Evolutionary conservation across 2,797 vertebrate species (phyloP), one percentile per base, ranked within the genome.

Genomic region (Lutjanus campechanus): DNA sequence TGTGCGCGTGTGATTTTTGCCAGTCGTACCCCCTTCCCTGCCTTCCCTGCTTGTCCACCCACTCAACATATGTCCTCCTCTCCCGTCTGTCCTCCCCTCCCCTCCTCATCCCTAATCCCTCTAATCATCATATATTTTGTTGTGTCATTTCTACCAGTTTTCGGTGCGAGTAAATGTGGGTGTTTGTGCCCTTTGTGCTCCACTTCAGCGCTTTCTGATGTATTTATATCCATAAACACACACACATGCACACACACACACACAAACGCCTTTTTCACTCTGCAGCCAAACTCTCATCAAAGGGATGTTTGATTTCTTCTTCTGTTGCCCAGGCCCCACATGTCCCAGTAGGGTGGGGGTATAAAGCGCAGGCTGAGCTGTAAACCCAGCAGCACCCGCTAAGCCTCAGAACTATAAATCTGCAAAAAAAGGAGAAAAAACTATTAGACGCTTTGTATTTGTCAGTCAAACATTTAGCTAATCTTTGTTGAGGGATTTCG

Each of bases 51-150:
- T 88, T 90, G 81, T 90, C 90, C 94, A 90, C 95, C 95, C 92
- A 95, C 95, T 93, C 94, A 95, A 92, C 95, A 95, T 95, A 95
- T 95, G 94, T 92, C 90, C 89, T 88, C 78, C 69, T 71, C 82
- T 82, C 66, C 75, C 81, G 66, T 50, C 47, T 68, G 49, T 69
- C 58, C 75, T 65, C 29, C 17, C 44, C 47, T 73, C 63, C 62
- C 51, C 69, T 86, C 77, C 71, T 88, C 66, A 10, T 71, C 75
- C 74, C 73, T 81, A 81, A 85, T 85, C 77, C 77, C 53, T 63
- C 56, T 29, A 62, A 82, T 89, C 70, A 66, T 85, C 64, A 51
- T 72, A 63, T 74, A 80, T 84, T 90, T 47, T 43, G 77, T 81
- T 7, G 25, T 87, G 82, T 91, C 81, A 91, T 74, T 77, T 74